Percentiles rank a stretch among this genome's conserved stretches.
Evolutionary conservation across 2,797 vertebrate genomes (phyloP).

Genomic region (Epinephelus awoara): DNA sequence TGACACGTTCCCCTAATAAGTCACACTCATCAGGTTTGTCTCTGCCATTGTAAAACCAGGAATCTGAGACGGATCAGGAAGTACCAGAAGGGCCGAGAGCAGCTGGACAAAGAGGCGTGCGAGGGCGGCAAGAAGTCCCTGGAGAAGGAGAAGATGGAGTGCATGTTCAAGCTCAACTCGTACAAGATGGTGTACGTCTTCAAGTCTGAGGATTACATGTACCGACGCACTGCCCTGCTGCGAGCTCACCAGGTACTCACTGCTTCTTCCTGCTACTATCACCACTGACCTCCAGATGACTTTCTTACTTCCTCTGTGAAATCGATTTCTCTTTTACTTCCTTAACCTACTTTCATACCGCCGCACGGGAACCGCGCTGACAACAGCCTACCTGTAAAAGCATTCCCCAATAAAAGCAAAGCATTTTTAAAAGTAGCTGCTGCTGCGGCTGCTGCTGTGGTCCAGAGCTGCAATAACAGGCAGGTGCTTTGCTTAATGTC

Average conservation of each 20-base stretch:
- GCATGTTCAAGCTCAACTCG: constrained; percentile 98
- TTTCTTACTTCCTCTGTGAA: neutral
- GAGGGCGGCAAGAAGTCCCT: constrained; percentile 89
- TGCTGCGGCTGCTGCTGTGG: no score
- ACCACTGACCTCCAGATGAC: neutral
- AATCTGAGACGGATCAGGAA: constrained; percentile 97
- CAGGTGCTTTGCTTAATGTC: no score
- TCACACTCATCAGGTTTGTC: constrained; percentile 9
- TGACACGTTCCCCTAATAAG: constrained; percentile 6
- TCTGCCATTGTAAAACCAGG: constrained; percentile 75
- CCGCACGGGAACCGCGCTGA: no score
- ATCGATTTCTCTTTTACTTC: neutral
- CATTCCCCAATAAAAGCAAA: no score
- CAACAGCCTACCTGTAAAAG: no score
- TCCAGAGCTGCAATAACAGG: no score
- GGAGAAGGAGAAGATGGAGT: constrained; percentile 96
- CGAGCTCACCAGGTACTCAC: constrained; percentile 94
- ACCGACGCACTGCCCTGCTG: constrained; percentile 95
- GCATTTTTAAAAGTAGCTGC: no score
- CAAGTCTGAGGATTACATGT: constrained; percentile 99
- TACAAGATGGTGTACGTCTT: constrained; percentile 99
- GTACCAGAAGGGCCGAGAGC: constrained; percentile 94
- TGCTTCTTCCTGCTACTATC: neutral
- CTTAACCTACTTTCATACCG: no score
- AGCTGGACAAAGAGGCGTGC: constrained; percentile 91